Evolutionary conservation across 2,888 invertebrate genomes (phyloP).

Genomic region (Agrochola lota): DNA sequence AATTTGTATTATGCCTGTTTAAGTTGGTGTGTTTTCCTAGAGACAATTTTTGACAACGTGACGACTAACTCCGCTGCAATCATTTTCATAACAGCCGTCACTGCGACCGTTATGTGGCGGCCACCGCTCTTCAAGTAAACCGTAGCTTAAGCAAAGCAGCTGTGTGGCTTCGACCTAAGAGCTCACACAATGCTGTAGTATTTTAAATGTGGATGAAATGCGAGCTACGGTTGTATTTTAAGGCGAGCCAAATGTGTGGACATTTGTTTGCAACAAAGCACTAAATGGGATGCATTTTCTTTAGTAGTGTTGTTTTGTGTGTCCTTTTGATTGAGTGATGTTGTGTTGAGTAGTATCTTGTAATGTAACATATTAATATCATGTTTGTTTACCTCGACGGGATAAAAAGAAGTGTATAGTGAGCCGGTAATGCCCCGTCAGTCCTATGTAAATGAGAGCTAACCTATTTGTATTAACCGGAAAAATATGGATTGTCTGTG

Average conservation of each 20-base stretch:
- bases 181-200: constrained; percentile 72
- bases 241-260: constrained; percentile 62
- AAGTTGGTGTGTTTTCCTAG: no score
- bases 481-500: neutral
- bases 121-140: no score
- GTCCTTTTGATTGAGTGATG: constrained; percentile 40
- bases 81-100: no score
- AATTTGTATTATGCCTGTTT: no score
- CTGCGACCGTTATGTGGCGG: no score
- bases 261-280: constrained; percentile 65
- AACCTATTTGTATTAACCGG: neutral
- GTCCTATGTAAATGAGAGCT: no score
- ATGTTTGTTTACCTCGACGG: neutral
- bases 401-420: neutral
- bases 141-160: no score
- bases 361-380: neutral
- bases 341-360: constrained; percentile 10
- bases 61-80: no score
- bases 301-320: constrained; percentile 40
- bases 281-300: constrained; percentile 63
- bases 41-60: no score
- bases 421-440: no score
- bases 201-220: constrained; percentile 68
- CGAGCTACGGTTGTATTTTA: constrained; percentile 71
- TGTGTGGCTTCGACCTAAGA: neutral